These are phyloP conservation scores for Palythoa caribaeorum DNA, from an alignment of 92 coral and sea anemone species.

Conservation along the genomic window DNA sequence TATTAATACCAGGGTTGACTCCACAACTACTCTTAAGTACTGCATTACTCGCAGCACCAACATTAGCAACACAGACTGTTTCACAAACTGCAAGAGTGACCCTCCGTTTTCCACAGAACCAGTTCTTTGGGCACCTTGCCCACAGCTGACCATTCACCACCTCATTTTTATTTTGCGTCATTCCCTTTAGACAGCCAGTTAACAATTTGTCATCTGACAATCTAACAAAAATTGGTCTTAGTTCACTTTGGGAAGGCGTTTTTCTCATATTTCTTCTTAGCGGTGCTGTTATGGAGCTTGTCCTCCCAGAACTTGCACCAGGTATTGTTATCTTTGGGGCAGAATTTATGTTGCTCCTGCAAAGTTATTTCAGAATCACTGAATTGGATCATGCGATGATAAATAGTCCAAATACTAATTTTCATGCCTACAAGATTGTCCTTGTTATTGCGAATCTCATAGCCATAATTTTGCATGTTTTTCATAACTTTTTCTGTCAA, in stretches of 20 bases:
- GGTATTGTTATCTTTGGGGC: conserved; percentile 51
- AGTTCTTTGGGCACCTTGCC: conserved; percentile 10
- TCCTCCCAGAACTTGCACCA: conserved; percentile 73
- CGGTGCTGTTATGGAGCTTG: conserved; percentile 28
- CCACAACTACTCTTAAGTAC: not conserved
- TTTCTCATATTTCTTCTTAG: conserved; percentile 13
- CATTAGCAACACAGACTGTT: conserved; percentile 7
- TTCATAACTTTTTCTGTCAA: conserved; percentile 65
- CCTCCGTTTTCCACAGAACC: conserved; percentile 12
- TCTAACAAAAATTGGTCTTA: conserved; percentile 38
- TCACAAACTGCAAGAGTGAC: conserved; percentile 39
- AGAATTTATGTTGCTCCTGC: conserved; percentile 58
- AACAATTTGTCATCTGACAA: conserved; percentile 52
- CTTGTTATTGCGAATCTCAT: conserved; percentile 51
- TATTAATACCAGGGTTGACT: conserved; percentile 6
- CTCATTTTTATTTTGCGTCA: conserved; percentile 52
- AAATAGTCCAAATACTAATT: conserved; percentile 59
- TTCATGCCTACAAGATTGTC: conserved; percentile 48
- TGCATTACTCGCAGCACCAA: conserved; percentile 9
- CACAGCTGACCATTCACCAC: not conserved
- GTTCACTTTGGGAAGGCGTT: conserved; percentile 35
- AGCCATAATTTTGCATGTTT: conserved; percentile 62
- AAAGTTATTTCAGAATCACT: conserved; percentile 30
- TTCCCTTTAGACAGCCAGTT: conserved; percentile 53
- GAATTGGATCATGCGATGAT: conserved; percentile 54